Evolutionary conservation across 1,140 invertebrate genomes (phyloP), one percentile per base, ranked within the genome.

Genomic region (Habropoda laboriosa): DNA sequence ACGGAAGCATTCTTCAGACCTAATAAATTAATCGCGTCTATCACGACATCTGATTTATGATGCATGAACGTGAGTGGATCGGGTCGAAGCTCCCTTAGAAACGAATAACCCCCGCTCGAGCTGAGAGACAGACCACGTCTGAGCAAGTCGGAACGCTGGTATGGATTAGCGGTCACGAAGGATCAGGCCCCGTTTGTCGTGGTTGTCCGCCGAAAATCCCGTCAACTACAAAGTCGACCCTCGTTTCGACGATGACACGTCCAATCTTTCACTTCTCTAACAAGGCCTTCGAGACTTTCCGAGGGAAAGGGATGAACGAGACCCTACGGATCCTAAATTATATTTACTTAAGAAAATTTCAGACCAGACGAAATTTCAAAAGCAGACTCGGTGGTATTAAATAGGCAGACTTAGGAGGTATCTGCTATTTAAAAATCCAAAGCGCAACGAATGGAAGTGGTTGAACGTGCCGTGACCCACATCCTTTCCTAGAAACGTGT

Each of bases 81-180:
- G 47, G 32, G 77, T 32, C 13, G 78, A 75, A 57, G 66, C 47
- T 60, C 68, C 61, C 53, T 64, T 53, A 27, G 51, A 58, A 30
- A 63, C 60, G 51, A 74, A 64, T 38, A 30, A 47, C 13, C n/a
- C 13, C 18, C 16, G 55, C 12, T n/a, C n/a, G n/a, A n/a, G 66
- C 47, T 49, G 51, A 45, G 75, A 70, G 81, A 82, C 72, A 80
- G 82, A 83, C 74, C 76, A 51, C 82, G 72, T 72, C 80, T 66
- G 72, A 73, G 83, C 53, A 84, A 81, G 79, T 78, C 67, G 30
- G 64, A 60, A 57, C 64, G 67, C 30, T 38, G 67, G 75, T 84
- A 84, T 81, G 73, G 83, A 85, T 85, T 85, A 85, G 83, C 68
- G 83, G 82, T 81, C 75, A 67, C 82, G 61, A 74, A 84, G 83